Evolutionary conservation across 2,888 invertebrate genomes (phyloP).

Genomic region (Caenorhabditis afra): DNA sequence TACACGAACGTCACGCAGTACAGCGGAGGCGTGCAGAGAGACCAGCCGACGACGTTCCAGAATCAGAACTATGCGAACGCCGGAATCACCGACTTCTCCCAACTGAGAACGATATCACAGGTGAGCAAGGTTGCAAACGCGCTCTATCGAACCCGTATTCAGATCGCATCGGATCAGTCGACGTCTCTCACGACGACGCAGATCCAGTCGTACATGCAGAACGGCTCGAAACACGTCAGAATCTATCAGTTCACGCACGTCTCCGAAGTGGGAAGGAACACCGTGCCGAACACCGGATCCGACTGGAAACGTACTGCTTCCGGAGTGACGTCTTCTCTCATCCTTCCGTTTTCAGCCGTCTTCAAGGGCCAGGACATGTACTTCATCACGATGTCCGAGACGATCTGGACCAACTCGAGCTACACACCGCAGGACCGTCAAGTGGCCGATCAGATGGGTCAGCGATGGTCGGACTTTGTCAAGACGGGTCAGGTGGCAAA

Average conservation of each 20-base stretch:
- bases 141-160: neutral
- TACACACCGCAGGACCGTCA: constrained; percentile 64
- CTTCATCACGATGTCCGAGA: constrained; percentile 72
- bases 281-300: constrained; percentile 59
- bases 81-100: constrained; percentile 38
- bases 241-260: constrained; percentile 72
- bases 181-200: constrained; percentile 62
- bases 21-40: constrained; percentile 9
- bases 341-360: constrained; percentile 61
- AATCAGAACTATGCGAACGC: no score
- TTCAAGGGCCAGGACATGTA: constrained; percentile 70
- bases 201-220: constrained; percentile 63
- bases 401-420: constrained; percentile 62
- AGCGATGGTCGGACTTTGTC: constrained; percentile 72
- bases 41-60: constrained; percentile 16
- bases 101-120: constrained; percentile 44
- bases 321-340: neutral
- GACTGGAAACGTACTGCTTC: constrained; percentile 65
- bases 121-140: neutral
- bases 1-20: constrained; percentile 40
- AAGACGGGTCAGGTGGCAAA: constrained; percentile 67
- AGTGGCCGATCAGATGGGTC: constrained; percentile 70
- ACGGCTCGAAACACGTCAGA: constrained; percentile 61
- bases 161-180: constrained; percentile 68
- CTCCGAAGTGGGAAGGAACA: constrained; percentile 64